Base-by-base conservation (phyloP, 2,888 invertebrate species). In the Cordilura impudica region DNA sequence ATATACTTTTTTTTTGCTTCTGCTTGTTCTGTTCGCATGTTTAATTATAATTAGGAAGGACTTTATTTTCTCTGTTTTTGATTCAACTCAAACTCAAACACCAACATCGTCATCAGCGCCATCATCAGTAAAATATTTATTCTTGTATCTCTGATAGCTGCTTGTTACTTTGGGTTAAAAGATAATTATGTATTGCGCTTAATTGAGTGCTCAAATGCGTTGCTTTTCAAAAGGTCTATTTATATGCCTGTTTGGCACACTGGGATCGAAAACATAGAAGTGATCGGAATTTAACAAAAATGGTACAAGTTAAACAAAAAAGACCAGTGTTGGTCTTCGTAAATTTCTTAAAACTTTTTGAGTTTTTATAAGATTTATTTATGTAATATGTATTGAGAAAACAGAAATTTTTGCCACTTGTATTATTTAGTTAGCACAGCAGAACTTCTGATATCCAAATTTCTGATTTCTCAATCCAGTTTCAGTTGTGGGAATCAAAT, bases 131-230 rank as follows among this genome's bases (percentile, higher is more conserved):
- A n/a, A n/a, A 31, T 53, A 66, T 66, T 60, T 66, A 14, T 60
- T 58, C 51, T 58, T 58, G 29, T 29, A 47, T 70, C 39, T 73
- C 43, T 29, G 43, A 31, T 49, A 31, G 58, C 35, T 66, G 53
- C 39, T 76, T 67, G 65, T 60, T 75, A 53, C 65, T 71, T 75
- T 61, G 19, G 60, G 49, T 71, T 56, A 67, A 61, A 67, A 76
- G 67, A 79, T 79, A 79, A 79, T 79, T 79, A 72, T 75, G 72
- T 72, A 72, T 71, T 72, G 56, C 60, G 75, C 75, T 79, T 76
- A 79, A 79, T 79, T 75, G 75, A 79, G 79, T 79, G 79, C 79
- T 76, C 75, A 79, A 75, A 74, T 79, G 75, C 75, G 79, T 72
- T 75, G 67, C 63, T 72, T 71, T 75, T 76, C 67, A 71, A 79